These are phyloP conservation scores for Pseudoatta argentina DNA, from an alignment of 1,140 invertebrate species.

Conservation along the genomic window DNA sequence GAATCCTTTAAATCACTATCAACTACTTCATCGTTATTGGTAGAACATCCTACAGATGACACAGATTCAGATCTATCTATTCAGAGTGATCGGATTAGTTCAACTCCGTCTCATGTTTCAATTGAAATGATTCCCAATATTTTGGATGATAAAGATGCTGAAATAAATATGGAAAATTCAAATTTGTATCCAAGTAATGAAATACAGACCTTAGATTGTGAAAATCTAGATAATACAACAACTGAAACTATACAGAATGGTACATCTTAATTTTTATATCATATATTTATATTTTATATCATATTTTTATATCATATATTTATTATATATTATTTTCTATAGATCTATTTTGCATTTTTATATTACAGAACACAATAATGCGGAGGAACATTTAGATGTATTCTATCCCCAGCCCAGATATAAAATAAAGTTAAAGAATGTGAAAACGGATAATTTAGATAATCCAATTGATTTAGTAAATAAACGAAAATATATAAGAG, in stretches of 20 bases:
- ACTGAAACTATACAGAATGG: conserved; percentile 30
- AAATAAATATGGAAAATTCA: conserved; percentile 9
- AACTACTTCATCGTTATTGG: conserved; percentile 74
- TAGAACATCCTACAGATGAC: conserved; percentile 76
- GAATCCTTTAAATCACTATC: conserved; percentile 66
- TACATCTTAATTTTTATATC: conserved; percentile 6
- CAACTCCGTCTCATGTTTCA: conserved; percentile 71
- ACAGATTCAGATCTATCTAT: conserved; percentile 78
- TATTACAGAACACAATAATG: conserved; percentile 26
- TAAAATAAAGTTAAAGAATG: conserved; percentile 7
- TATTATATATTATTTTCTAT: neutral
- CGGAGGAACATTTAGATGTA: conserved; percentile 7
- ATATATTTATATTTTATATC: neutral
- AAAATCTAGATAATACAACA: neutral
- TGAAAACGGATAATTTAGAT: conserved; percentile 21
- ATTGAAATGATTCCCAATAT: conserved; percentile 63
- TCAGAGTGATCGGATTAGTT: conserved; percentile 76
- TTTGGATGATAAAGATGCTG: conserved; percentile 41
- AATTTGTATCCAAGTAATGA: conserved; percentile 15
- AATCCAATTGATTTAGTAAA: conserved; percentile 53
- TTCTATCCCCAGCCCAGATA: conserved; percentile 36
- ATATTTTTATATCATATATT: neutral
- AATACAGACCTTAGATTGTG: neutral
- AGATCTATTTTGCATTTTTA: conserved; percentile 30
- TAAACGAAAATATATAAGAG: conserved; percentile 64